These are phyloP conservation scores for Megalopta genalis DNA, from an alignment of 1,140 invertebrate genomes.

Conservation along the genomic window DNA sequence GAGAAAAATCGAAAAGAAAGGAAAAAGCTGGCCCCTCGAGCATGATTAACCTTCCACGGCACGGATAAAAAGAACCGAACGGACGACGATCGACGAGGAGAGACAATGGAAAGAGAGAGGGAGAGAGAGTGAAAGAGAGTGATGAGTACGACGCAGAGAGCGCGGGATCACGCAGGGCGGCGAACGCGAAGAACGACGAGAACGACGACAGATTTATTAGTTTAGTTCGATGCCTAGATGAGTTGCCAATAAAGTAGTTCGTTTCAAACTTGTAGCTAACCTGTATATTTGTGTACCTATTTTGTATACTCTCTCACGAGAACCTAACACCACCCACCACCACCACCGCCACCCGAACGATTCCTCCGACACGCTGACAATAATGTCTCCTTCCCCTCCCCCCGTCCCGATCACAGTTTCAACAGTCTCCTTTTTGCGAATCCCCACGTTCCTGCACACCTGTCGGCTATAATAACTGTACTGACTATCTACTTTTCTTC, in stretches of 20 bases:
- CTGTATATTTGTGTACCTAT: constrained; percentile 76
- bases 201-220: constrained; percentile 64
- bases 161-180: constrained; percentile 46
- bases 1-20: too few species aligned
- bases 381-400: background rate
- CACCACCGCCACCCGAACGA: too few species aligned
- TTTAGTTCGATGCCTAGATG: constrained; percentile 78
- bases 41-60: too few species aligned
- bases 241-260: constrained; percentile 80
- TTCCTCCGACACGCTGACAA: background rate
- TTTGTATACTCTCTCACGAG: constrained; percentile 69
- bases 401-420: too few species aligned
- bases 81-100: background rate
- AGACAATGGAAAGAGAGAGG: background rate
- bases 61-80: too few species aligned
- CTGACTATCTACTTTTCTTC: too few species aligned
- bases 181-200: constrained; percentile 53
- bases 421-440: too few species aligned
- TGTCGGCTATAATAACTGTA: too few species aligned
- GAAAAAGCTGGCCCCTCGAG: too few species aligned
- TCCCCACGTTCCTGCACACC: too few species aligned
- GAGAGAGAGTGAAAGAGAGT: constrained; percentile 9
- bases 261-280: constrained; percentile 80
- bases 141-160: constrained; percentile 9
- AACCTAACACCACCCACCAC: background rate